Percentiles rank a stretch among this genome's conserved stretches.
These are phyloP conservation scores for Epistrophe grossulariae DNA, from an alignment of 2,888 invertebrate genomes.

Conservation along the genomic window DNA sequence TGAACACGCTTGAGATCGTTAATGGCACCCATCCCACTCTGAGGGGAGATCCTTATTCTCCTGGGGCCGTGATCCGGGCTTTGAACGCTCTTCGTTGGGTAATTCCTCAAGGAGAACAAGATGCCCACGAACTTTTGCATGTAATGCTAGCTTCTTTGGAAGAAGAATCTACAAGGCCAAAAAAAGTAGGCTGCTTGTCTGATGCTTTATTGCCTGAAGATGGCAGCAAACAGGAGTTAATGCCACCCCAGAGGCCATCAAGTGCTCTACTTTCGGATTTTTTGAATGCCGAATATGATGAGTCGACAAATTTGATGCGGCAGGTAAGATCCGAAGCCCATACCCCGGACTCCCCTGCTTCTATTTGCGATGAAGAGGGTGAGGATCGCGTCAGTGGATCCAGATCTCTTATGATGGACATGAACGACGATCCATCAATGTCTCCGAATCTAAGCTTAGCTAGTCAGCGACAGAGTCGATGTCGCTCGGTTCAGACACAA, in stretches of 20 bases:
- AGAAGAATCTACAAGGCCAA: conserved; percentile 88
- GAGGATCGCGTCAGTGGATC: conserved; percentile 67
- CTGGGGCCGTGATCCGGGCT: conserved; percentile 89
- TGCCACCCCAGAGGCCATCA: conserved; percentile 84
- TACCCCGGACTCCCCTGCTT: conserved; percentile 84
- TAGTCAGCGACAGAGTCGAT: conserved; percentile 80
- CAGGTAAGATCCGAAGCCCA: conserved; percentile 83
- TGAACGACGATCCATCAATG: conserved; percentile 76
- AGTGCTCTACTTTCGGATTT: conserved; percentile 84
- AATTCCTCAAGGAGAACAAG: conserved; percentile 96
- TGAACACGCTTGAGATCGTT: conserved; percentile 90
- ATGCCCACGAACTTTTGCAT: conserved; percentile 96
- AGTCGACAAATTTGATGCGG: conserved; percentile 82
- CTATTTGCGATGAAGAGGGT: conserved; percentile 81
- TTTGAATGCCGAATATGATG: conserved; percentile 83
- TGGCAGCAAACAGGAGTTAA: conserved; percentile 80
- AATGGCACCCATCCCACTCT: conserved; percentile 89
- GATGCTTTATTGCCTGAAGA: conserved; percentile 88
- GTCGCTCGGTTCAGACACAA: conserved; percentile 78
- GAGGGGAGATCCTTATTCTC: conserved; percentile 86
- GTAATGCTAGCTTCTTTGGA: conserved; percentile 95
- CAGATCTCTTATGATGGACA: conserved; percentile 74
- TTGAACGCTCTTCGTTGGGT: conserved; percentile 92
- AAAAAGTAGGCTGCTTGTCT: conserved; percentile 87
- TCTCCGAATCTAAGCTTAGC: conserved; percentile 78